Evolutionary conservation across 2,888 invertebrate genomes (phyloP).

Genomic region (Pomacea canaliculata): DNA sequence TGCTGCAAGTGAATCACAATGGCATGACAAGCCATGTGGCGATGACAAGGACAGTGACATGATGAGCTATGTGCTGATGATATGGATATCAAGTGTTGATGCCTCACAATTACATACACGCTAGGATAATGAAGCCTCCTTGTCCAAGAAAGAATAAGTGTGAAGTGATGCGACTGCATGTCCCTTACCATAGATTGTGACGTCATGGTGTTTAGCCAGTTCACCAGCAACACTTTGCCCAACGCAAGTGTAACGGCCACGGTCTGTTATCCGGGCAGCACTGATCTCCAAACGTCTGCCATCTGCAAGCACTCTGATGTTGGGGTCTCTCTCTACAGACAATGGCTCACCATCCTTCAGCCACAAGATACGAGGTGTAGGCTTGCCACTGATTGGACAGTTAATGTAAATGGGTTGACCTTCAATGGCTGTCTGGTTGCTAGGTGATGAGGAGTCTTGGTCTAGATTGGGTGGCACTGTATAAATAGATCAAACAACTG

Average conservation of each 20-base stretch:
- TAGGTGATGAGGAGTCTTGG: constrained; percentile 40
- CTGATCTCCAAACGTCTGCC: constrained; percentile 59
- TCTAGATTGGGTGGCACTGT: constrained; percentile 61
- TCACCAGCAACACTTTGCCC: constrained; percentile 65
- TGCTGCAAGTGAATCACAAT: no score
- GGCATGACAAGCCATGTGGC: no score
- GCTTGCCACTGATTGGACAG: constrained; percentile 64
- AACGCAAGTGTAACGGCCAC: constrained; percentile 66
- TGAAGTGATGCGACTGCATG: no score
- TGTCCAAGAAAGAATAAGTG: no score
- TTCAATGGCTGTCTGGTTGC: constrained; percentile 49
- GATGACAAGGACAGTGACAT: no score
- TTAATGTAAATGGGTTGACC: constrained; percentile 51
- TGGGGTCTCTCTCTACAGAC: constrained; percentile 46
- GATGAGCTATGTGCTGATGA: no score
- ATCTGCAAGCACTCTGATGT: constrained; percentile 47
- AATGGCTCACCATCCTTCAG: constrained; percentile 66
- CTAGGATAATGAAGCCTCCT: no score
- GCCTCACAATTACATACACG: no score
- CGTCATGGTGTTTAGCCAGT: constrained; percentile 57
- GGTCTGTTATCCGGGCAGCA: constrained; percentile 53
- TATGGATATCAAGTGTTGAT: no score
- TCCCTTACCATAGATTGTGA: constrained; percentile 60
- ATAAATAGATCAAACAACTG: constrained; percentile 21
- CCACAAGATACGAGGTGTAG: constrained; percentile 69